phyloP scores from a whole-genome alignment of 2,113 vertebrate genomes.

The Atlantisia rogersi region DNA sequence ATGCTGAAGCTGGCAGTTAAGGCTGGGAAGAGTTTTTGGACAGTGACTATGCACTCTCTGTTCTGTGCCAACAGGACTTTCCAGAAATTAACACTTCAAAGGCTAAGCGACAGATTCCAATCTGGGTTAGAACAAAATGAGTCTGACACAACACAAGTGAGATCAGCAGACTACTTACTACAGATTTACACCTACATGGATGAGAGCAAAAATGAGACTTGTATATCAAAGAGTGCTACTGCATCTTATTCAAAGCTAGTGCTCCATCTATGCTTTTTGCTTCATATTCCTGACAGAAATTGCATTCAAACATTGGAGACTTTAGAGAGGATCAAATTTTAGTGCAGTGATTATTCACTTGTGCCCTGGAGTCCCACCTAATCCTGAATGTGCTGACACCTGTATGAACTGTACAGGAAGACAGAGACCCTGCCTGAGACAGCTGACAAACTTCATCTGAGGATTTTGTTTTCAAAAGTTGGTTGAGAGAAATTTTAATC shows the following conservation, averaged over 20 bases:
- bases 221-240: neutral
- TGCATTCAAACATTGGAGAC: neutral
- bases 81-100: conserved; percentile 48
- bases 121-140: neutral
- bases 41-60: neutral
- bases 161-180: neutral
- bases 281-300: neutral
- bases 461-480: neutral
- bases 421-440: neutral
- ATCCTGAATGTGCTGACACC: neutral
- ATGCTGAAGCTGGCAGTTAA: neutral
- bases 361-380: neutral
- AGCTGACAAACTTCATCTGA: neutral
- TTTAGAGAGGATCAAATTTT: neutral
- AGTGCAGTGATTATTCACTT: neutral
- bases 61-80: conserved; percentile 12
- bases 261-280: neutral
- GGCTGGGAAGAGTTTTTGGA: conserved; percentile 17
- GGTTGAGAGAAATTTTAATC: neutral
- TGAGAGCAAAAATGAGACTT: neutral
- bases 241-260: neutral
- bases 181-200: neutral
- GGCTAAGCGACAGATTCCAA: neutral
- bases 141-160: neutral
- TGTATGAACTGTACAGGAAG: neutral